phyloP scores from a whole-genome alignment of 1,140 invertebrate genomes.

The Leptinotarsa lineolata region DNA sequence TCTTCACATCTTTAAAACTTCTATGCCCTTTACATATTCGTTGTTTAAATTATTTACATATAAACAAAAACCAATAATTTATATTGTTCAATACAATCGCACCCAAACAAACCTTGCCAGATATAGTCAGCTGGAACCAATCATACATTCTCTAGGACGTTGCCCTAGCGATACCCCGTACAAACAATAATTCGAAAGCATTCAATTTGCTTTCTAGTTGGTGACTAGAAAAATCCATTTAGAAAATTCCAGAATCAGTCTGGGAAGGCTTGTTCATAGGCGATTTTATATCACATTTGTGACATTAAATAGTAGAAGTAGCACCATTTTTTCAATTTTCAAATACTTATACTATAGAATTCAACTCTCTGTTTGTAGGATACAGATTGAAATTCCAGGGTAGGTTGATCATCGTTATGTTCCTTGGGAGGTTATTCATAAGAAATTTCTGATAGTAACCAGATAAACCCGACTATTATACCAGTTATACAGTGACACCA shows the following conservation, averaged over 20 bases:
- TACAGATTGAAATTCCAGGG: not conserved
- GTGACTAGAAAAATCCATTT: conserved; percentile 29
- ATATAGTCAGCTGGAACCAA: not conserved
- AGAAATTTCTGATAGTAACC: no score
- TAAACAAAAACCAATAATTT: conserved; percentile 37
- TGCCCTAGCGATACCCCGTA: not conserved
- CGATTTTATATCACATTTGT: conserved; percentile 38
- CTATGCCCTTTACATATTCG: conserved; percentile 24
- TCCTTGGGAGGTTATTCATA: no score
- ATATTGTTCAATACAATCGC: conserved; percentile 19
- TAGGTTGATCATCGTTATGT: not conserved
- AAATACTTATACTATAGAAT: conserved; percentile 8
- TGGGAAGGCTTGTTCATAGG: conserved; percentile 23
- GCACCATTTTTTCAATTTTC: conserved; percentile 29
- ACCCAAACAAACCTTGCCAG: conserved; percentile 14
- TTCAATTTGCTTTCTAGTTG: conserved; percentile 24
- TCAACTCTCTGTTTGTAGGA: not conserved
- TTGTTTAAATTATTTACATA: conserved; percentile 37
- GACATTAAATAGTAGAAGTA: conserved; percentile 35
- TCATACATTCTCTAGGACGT: not conserved
- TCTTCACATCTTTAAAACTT: conserved; percentile 2
- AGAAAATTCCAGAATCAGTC: conserved; percentile 29
- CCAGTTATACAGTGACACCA: no score
- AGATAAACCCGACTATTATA: no score
- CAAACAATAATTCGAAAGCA: conserved; percentile 8